phyloP scores from a whole-genome alignment of 1,140 invertebrate species.

The Drosophila repletoides region DNA sequence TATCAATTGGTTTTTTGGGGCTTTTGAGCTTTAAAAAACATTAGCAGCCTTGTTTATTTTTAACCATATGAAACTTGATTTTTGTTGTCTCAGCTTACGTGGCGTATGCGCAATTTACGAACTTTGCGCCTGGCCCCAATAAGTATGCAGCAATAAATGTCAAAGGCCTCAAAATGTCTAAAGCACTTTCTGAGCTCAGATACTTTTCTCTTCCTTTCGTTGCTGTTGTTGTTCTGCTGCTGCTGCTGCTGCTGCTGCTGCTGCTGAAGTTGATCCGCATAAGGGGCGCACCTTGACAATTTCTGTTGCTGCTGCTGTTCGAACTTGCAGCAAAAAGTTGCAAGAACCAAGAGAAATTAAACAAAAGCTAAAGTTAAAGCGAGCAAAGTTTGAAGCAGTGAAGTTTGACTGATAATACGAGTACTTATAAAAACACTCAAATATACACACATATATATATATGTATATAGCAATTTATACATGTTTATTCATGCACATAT shows the following conservation, averaged over 20 bases:
- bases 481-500: too few relatives aligned
- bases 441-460: too few relatives aligned
- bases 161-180: neutral
- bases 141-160: constrained; percentile 15
- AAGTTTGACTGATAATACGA: too few relatives aligned
- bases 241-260: neutral
- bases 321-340: constrained; percentile 33
- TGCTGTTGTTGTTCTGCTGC: neutral
- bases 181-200: constrained; percentile 1
- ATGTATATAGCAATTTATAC: too few relatives aligned
- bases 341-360: constrained; percentile 3
- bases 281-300: constrained; percentile 20
- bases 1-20: too few relatives aligned
- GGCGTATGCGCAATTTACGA: constrained; percentile 23
- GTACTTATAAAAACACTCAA: too few relatives aligned
- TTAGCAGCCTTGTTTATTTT: neutral
- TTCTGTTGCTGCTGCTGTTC: too few relatives aligned
- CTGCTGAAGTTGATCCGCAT: constrained; percentile 2
- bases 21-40: too few relatives aligned
- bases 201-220: too few relatives aligned
- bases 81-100: neutral
- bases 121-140: neutral
- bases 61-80: neutral
- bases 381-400: constrained; percentile 21
- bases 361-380: constrained; percentile 12